A percentile compares a stretch with the other conserved stretches of the same genome.
Conservation (phyloP, 2,113 vertebrate genomes). For the Otis tarda region DNA sequence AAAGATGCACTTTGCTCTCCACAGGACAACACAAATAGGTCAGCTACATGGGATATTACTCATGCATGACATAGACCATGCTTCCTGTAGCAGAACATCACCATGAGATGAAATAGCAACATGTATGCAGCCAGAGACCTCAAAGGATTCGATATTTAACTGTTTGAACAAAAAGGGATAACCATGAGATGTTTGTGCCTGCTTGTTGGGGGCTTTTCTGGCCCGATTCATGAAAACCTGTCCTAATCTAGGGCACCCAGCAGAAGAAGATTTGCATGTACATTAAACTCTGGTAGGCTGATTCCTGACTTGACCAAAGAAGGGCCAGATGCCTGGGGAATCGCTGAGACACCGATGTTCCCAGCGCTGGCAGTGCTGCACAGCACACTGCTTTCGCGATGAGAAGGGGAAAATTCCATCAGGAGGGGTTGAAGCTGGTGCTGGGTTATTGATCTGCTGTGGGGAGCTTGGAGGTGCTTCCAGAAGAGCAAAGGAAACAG, state of each 20-base stretch:
- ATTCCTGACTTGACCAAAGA: background rate
- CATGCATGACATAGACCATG: background rate
- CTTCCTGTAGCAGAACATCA: background rate
- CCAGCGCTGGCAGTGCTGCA: background rate
- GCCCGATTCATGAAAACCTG: background rate
- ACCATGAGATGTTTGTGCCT: background rate
- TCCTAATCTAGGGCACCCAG: background rate
- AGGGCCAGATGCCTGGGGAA: background rate
- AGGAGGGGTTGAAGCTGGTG: background rate
- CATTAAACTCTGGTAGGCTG: background rate
- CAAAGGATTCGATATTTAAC: background rate
- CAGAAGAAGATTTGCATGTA: background rate
- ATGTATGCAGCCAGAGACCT: background rate
- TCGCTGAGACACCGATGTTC: background rate
- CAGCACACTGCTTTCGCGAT: background rate
- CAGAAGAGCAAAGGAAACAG: background rate
- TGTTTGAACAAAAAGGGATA: background rate
- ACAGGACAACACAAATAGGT: background rate
- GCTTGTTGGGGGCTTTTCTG: background rate
- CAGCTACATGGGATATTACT: background rate
- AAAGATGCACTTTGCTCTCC: background rate
- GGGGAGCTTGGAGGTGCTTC: background rate
- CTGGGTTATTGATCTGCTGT: background rate
- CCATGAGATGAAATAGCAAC: background rate
- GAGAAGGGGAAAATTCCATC: background rate